Evolutionary conservation across 1,140 invertebrate genomes (phyloP), one percentile per base, ranked within the genome.

Genomic region (Drosophila orosa): DNA sequence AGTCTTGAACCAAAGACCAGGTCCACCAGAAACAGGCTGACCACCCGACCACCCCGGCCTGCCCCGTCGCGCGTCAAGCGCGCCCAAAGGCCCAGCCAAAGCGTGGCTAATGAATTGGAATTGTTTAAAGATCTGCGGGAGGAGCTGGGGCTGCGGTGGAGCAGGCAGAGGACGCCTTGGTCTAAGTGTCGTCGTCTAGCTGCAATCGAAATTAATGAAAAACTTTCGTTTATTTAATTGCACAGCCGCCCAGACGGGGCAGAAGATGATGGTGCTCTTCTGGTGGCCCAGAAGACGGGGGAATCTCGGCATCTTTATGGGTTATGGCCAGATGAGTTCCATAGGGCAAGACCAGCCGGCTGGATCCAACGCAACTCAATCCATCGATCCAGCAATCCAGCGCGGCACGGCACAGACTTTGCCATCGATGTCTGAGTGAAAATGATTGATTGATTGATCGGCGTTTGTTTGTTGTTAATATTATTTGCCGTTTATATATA

Each of bases 151-250:
- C 6, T 17, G 45, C 10, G 56, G 40, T 29, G 50, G 24, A 44
- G 31, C 42, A 44, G 50, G 25, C 37, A 31, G 57, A 58, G 39
- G 60, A 59, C 19, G 39, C 65, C 50, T 62, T 76, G 78, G 78
- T 63, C 78, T 54, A 74, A 74, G 74, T 78, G 78, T 87, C 82
- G 73, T 79, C 75, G 48, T 57, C 65, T 81, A 57, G 74, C 75
- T 87, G 82, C 83, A 86, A 87, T 86, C 78, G 83, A 87, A 86
- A 87, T 87, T 87, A 86, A 87, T 86, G 80, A 89, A 86, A 77
- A 86, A 86, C 83, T 86, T 86, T 86, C 83, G 83, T 86, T 86
- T 83, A 89, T 86, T 86, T 86, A 86, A 86, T 86, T 86, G 84
- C 83, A 83, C 79, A 73, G 82, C 74, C 67, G 67, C 55, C 45